These are phyloP conservation scores for Cinclus cinclus DNA, from an alignment of 2,113 vertebrate species.

Conservation along the genomic window DNA sequence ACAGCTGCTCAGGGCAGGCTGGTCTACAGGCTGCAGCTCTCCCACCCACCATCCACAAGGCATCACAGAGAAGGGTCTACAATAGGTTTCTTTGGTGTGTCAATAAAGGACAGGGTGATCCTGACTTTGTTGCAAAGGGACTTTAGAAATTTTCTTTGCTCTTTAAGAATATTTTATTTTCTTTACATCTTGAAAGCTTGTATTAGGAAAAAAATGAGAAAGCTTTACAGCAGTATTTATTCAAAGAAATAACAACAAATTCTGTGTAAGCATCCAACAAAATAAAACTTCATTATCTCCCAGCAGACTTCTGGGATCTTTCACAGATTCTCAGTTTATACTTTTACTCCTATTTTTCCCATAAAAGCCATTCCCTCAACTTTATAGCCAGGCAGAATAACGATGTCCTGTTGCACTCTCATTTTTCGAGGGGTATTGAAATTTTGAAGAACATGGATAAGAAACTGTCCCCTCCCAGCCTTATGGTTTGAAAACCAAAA, in stretches of 20 bases:
- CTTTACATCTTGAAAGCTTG: background rate
- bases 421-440: background rate
- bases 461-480: rapidly evolving
- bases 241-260: background rate
- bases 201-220: background rate
- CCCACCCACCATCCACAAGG: background rate
- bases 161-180: background rate
- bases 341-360: background rate
- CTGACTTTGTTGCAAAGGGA: background rate
- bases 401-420: rapidly evolving
- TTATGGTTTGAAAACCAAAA: background rate
- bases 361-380: background rate
- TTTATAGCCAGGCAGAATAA: background rate
- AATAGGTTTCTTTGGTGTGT: background rate
- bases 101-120: background rate
- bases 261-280: background rate
- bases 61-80: background rate
- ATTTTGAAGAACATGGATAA: background rate
- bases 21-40: background rate
- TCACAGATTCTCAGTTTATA: background rate
- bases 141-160: background rate
- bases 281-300: background rate
- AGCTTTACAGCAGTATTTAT: background rate
- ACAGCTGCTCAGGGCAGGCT: background rate
- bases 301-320: background rate